Evolutionary conservation across 2,797 vertebrate species (phyloP).

Genomic region (Rhynchotus rufescens): DNA sequence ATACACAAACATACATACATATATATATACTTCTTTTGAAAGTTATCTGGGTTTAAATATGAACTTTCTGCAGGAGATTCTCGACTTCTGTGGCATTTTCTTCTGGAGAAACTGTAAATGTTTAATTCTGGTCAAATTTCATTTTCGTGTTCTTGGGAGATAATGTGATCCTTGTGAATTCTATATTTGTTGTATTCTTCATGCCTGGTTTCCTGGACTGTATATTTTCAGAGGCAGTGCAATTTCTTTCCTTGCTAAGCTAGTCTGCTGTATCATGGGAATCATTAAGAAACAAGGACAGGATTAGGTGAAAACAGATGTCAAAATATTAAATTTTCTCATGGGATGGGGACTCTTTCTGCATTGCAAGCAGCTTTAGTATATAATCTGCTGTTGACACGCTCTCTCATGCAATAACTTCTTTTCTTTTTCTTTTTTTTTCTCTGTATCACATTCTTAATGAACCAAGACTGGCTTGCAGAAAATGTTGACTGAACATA

Average conservation of each 20-base stretch:
- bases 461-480: not conserved
- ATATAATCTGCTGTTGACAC: not conserved
- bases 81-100: not conserved
- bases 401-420: not conserved
- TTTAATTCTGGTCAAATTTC: not conserved
- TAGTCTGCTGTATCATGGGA: not conserved
- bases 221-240: not conserved
- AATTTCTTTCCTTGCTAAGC: not conserved
- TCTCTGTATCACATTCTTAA: not conserved
- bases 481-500: not conserved
- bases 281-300: not conserved
- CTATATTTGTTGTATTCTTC: not conserved
- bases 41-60: not conserved
- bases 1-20: no score
- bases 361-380: not conserved
- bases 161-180: not conserved
- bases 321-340: not conserved
- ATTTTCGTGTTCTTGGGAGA: not conserved
- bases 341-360: not conserved
- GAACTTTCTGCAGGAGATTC: not conserved
- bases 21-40: not conserved
- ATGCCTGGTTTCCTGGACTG: not conserved
- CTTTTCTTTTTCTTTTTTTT: not conserved
- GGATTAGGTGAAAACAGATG: not conserved
- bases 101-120: not conserved